phyloP scores from a whole-genome alignment of 1,140 invertebrate species.

The Bombus turneri region DNA sequence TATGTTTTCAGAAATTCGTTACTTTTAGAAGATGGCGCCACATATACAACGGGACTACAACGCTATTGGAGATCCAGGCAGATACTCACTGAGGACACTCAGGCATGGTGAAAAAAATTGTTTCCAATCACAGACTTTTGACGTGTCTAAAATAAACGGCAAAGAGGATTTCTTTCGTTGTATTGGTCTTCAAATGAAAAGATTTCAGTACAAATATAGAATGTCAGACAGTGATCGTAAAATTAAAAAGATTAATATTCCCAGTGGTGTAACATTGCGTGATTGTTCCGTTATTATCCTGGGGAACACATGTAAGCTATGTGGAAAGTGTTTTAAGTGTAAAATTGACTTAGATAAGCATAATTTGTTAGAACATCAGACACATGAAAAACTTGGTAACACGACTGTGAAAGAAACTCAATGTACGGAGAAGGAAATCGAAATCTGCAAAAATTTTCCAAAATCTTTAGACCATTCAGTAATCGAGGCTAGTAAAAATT shows the following conservation, averaged over 20 bases:
- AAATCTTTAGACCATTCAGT: background rate
- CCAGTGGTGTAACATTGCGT: conserved; percentile 37
- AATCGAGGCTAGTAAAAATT: background rate
- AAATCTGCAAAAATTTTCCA: background rate
- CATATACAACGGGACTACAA: background rate
- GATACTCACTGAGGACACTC: conserved; percentile 31
- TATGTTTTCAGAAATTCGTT: background rate
- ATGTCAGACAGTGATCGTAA: background rate
- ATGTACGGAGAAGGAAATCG: background rate
- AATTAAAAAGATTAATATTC: background rate
- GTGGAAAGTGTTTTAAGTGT: conserved; percentile 68
- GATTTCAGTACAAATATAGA: background rate
- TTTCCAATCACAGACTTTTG: background rate
- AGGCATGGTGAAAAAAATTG: conserved; percentile 21
- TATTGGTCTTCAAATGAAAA: conserved; percentile 57
- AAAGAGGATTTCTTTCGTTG: conserved; percentile 62
- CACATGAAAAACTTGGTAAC: background rate
- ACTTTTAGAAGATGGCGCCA: conserved; percentile 61
- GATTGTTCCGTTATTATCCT: conserved; percentile 67
- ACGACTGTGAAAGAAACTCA: rapidly evolving
- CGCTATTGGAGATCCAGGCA: conserved; percentile 4
- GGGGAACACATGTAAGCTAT: conserved; percentile 61
- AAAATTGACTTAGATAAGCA: conserved; percentile 59
- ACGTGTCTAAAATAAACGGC: conserved; percentile 37
- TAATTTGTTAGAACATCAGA: conserved; percentile 5